A percentile compares a stretch with the other conserved stretches of the same genome.
These are phyloP conservation scores for Apomyelois bistriatella DNA, from an alignment of 2,888 invertebrate species.

Conservation along the genomic window DNA sequence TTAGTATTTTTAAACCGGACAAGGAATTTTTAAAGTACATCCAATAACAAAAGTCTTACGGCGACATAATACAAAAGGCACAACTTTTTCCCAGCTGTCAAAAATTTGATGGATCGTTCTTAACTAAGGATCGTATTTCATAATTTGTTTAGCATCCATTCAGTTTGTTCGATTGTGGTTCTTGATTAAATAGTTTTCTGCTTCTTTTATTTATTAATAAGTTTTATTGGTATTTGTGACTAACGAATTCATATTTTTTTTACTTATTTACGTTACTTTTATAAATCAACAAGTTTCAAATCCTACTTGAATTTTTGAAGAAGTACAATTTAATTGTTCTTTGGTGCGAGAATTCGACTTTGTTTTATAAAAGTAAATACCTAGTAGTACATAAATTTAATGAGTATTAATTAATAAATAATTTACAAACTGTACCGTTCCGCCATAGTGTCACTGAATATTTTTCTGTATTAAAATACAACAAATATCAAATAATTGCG, in stretches of 20 bases:
- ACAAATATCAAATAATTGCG: no score
- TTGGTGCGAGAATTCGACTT: no score
- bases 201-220: constrained; percentile 29
- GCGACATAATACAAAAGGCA: constrained; percentile 22
- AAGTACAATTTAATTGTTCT: no score
- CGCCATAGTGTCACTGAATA: no score
- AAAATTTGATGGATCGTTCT: constrained; percentile 67
- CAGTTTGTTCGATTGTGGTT: constrained; percentile 52
- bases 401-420: no score
- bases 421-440: no score
- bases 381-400: no score
- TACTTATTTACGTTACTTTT: background rate
- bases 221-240: constrained; percentile 9
- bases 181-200: constrained; percentile 67
- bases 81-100: constrained; percentile 60
- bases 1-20: background rate
- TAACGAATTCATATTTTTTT: background rate
- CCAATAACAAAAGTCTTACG: constrained; percentile 33
- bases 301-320: no score
- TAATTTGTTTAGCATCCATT: constrained; percentile 68
- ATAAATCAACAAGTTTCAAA: background rate
- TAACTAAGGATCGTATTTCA: constrained; percentile 60
- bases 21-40: constrained; percentile 22
- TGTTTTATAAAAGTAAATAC: no score
- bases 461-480: no score